Percentiles rank a stretch among this genome's conserved stretches.
phyloP scores from a whole-genome alignment of 2,797 vertebrate species.

The Galaxias olidus region DNA sequence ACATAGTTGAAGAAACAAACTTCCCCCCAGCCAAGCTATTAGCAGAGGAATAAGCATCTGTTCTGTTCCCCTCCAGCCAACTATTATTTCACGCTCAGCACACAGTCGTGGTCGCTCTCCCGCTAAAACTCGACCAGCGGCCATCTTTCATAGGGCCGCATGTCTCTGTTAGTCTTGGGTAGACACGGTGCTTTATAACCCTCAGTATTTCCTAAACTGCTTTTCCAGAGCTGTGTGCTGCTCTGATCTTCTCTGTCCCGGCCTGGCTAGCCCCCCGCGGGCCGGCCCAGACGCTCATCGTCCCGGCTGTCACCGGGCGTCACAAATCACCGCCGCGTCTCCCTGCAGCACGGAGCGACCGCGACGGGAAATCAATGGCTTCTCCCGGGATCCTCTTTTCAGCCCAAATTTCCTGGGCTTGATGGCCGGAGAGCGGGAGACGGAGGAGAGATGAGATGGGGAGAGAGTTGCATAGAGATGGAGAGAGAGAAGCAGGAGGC shows the following conservation, averaged over 20 bases:
- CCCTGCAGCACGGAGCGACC: constrained; percentile 39
- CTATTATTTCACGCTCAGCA: too few relatives aligned
- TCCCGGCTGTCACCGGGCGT: constrained; percentile 41
- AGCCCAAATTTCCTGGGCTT: constrained; percentile 65
- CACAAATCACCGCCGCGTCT: constrained; percentile 70
- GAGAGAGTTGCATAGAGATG: constrained; percentile 20
- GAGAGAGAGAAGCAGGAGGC: constrained; percentile 16
- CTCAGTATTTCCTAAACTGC: not conserved
- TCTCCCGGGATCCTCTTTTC: constrained; percentile 66
- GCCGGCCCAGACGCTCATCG: constrained; percentile 35
- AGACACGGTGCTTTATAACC: not conserved
- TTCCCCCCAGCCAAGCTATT: too few relatives aligned
- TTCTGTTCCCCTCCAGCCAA: too few relatives aligned
- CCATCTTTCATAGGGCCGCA: not conserved
- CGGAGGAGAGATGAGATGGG: constrained; percentile 42
- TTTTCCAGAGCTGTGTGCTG: not conserved
- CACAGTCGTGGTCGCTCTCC: not conserved
- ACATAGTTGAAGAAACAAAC: too few relatives aligned
- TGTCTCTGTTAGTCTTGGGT: not conserved
- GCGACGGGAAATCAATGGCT: constrained; percentile 72
- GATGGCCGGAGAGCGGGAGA: constrained; percentile 39
- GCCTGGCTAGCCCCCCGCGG: not conserved
- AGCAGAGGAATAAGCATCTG: too few relatives aligned
- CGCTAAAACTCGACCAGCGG: not conserved
- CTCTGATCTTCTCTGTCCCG: not conserved